phyloP scores from a whole-genome alignment of 2,888 invertebrate genomes.

The Thelaira solivaga region DNA sequence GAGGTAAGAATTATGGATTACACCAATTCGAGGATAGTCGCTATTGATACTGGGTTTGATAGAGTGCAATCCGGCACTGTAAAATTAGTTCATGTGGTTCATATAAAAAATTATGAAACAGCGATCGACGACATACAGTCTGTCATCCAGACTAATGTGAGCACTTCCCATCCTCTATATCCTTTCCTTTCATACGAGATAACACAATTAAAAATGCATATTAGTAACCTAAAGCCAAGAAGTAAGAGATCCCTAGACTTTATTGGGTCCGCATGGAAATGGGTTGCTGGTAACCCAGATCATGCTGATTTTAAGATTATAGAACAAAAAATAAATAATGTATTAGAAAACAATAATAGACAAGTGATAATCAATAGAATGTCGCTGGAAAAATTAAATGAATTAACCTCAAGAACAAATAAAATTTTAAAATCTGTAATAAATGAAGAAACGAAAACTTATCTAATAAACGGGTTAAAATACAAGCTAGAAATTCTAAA shows the following conservation, averaged over 20 bases:
- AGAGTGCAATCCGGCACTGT: neutral
- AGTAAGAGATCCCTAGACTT: neutral
- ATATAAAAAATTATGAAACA: neutral
- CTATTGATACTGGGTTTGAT: neutral
- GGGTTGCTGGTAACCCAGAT: constrained; percentile 18
- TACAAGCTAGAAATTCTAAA: constrained; percentile 14
- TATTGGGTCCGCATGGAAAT: constrained; percentile 8
- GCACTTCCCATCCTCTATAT: neutral
- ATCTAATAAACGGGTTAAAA: neutral
- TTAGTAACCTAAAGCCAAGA: neutral
- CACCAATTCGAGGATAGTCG: neutral
- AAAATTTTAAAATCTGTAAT: neutral
- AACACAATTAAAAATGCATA: neutral
- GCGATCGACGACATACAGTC: neutral
- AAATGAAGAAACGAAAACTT: neutral
- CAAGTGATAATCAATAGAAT: neutral
- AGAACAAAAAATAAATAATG: constrained; percentile 29
- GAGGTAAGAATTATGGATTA: neutral
- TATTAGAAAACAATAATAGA: constrained; percentile 27
- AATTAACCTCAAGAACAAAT: neutral
- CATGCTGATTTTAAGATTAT: constrained; percentile 30
- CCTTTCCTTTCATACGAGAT: neutral
- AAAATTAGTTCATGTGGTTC: neutral
- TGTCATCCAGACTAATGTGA: neutral
- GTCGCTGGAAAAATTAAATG: neutral